A percentile compares a stretch with the other conserved stretches of the same genome.
Evolutionary conservation across 2,888 invertebrate species (phyloP).

Genomic region (Cantharis rustica): DNA sequence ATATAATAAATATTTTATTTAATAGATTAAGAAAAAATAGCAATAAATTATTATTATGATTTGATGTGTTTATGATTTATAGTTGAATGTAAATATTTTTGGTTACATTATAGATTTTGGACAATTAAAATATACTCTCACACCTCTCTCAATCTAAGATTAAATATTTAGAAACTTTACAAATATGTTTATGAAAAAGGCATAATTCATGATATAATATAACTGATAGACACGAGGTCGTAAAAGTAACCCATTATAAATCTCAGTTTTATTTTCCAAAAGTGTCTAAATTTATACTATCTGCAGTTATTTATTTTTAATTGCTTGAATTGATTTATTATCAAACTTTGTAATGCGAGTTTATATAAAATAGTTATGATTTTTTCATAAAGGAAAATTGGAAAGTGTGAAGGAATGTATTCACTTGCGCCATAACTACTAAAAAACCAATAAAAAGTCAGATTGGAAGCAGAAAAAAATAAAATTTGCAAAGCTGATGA

Average conservation of each 20-base stretch:
- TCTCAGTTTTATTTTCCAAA: constrained; percentile 25
- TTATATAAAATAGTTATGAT: not conserved
- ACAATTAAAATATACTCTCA: not conserved
- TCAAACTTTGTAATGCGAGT: constrained; percentile 12
- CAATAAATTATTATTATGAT: not conserved
- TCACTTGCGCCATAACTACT: no score
- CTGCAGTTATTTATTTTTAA: constrained; percentile 33
- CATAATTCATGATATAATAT: constrained; percentile 22
- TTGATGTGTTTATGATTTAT: not conserved
- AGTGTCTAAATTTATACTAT: constrained; percentile 33
- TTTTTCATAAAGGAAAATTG: not conserved
- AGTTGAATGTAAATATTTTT: not conserved
- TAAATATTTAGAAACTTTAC: not conserved
- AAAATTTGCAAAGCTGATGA: not conserved
- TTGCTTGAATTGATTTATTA: constrained; percentile 28
- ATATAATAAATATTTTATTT: not conserved
- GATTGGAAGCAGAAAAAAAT: not conserved
- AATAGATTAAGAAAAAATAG: not conserved
- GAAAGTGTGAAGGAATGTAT: not conserved
- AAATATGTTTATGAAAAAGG: constrained; percentile 1
- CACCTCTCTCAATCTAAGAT: not conserved
- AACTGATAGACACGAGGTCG: constrained; percentile 26
- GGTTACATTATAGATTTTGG: not conserved
- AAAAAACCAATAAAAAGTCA: not conserved
- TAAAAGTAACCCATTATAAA: constrained; percentile 30